Evolutionary conservation across 2,113 vertebrate species (phyloP), one percentile per base, ranked within the genome.

Genomic region (Leucoraja erinaceus): DNA sequence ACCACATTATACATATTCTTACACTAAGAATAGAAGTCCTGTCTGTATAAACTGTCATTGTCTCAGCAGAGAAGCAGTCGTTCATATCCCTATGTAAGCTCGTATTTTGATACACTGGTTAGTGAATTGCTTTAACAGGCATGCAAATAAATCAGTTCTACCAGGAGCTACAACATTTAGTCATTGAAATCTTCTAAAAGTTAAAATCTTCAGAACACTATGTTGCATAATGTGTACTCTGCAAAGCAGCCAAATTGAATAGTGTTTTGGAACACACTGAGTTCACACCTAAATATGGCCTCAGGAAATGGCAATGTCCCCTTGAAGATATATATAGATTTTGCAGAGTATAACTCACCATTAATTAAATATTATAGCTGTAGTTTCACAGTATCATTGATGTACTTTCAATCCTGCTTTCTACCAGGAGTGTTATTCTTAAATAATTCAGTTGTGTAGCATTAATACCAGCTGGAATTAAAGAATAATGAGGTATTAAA

Each of bases 311-410:
- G 12, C 12, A 31, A 88, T 18, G n/a, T 10, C 54, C 54, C 54
- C 79, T 88, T 63, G 59, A 31, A 63, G n/a, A 63, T 63, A 66
- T 61, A 88, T 63, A 16, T 63, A 72, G 70, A 72, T 63, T 63
- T 84, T 88, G 16, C 28, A 18, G n/a, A 88, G 28, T 18, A 14
- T 88, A 88, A 63, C 12, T 88, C 18, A 88, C n/a, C 59, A 63
- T 66, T 88, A 88, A 88, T 66, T 88, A 88, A 88, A 88, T 63
- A 66, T 88, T n/a, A 88, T 88, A 88, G 28, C 83, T 88, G 83
- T 66, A 66, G 59, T 63, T 31, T 88, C 54, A 28, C 47, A 83
- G 25, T 28, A 88, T 66, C 54, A 56, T 25, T 10, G 7, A 25
- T 83, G 47, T 86, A 61, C 54, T 86, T 63, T 63, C 83, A 86